phyloP scores from a whole-genome alignment of 2,888 invertebrate genomes.

The Bibio marci region DNA sequence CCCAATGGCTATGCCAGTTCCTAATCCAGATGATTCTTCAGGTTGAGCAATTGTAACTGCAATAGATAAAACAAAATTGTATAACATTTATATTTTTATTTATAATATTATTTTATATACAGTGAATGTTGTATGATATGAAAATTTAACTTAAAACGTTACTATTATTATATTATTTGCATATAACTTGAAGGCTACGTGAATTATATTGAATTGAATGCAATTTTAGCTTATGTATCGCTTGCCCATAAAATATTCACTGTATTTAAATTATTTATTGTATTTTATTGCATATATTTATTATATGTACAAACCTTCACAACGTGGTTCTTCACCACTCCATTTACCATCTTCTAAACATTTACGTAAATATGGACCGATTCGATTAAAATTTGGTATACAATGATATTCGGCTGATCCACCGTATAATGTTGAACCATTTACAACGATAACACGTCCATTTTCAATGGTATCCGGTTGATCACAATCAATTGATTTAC shows the following conservation, averaged over 20 bases:
- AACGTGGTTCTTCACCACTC: conserved; percentile 75
- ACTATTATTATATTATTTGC: too few species aligned
- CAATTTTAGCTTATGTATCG: too few species aligned
- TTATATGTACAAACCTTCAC: conserved; percentile 49
- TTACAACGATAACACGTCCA: conserved; percentile 71
- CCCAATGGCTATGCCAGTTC: conserved; percentile 68
- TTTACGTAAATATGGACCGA: conserved; percentile 66
- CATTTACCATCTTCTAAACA: conserved; percentile 71
- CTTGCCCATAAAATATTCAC: too few species aligned
- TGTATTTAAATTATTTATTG: too few species aligned
- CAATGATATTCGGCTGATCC: conserved; percentile 83
- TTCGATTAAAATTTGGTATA: conserved; percentile 63
- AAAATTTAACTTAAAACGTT: too few species aligned
- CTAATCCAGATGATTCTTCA: conserved; percentile 52
- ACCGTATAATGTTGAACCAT: conserved; percentile 66
- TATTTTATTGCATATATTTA: too few species aligned
- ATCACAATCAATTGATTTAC: conserved; percentile 72
- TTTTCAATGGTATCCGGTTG: conserved; percentile 65
- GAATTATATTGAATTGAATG: too few species aligned
- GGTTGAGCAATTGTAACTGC: conserved; percentile 37
- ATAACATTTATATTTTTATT: neutral
- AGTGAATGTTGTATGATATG: too few species aligned
- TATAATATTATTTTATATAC: neutral
- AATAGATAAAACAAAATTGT: conserved; percentile 7
- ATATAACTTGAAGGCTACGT: too few species aligned